phyloP scores from a whole-genome alignment of 2,888 invertebrate species.

The Metellina segmentata region DNA sequence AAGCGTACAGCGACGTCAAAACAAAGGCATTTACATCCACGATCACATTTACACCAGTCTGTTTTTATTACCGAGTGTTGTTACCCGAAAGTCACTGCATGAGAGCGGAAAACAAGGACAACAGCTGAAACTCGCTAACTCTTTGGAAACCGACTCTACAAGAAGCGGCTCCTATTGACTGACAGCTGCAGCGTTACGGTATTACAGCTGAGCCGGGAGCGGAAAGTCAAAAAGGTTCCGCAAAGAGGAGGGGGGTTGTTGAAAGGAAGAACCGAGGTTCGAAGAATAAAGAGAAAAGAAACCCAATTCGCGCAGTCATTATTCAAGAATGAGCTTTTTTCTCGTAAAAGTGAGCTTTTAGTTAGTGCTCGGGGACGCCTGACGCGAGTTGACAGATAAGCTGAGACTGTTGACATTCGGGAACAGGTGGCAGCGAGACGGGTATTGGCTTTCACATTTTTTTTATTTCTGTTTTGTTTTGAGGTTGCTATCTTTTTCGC shows the following conservation, averaged over 20 bases:
- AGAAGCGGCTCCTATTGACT: not conserved
- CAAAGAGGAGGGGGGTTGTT: not conserved
- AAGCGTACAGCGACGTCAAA: too few relatives aligned
- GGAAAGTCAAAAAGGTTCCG: not conserved
- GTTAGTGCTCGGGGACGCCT: not conserved
- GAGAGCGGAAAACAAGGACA: too few relatives aligned
- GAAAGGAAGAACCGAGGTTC: not conserved
- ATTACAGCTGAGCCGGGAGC: not conserved
- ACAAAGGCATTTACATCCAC: too few relatives aligned
- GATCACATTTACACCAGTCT: too few relatives aligned
- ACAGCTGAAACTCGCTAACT: not conserved
- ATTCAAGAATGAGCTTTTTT: constrained; percentile 7
- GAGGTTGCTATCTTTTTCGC: too few relatives aligned
- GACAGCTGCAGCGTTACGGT: not conserved
- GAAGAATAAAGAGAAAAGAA: not conserved
- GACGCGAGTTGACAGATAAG: constrained; percentile 15
- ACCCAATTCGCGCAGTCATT: constrained; percentile 3
- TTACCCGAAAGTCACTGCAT: too few relatives aligned
- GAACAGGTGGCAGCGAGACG: constrained; percentile 24
- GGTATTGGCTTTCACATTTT: not conserved
- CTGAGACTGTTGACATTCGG: not conserved
- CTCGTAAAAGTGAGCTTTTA: not conserved
- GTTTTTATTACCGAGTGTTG: too few relatives aligned
- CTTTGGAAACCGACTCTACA: not conserved
- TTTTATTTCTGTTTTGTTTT: too few relatives aligned